A percentile compares a stretch with the other conserved stretches of the same genome.
These are phyloP conservation scores for Phortica variegata DNA, from an alignment of 1,140 invertebrate genomes.

Conservation along the genomic window DNA sequence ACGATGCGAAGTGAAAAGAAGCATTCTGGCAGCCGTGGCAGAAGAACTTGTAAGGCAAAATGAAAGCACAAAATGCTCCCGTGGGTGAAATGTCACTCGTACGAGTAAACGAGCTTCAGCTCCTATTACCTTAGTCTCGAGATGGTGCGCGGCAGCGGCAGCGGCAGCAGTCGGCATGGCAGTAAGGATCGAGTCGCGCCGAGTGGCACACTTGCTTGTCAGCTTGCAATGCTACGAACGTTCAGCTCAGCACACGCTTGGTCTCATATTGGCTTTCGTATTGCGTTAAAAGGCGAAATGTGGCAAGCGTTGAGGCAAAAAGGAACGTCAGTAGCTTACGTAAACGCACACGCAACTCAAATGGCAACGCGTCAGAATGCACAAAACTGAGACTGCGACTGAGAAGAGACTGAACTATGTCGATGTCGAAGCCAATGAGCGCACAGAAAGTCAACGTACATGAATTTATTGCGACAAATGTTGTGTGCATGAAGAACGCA, in stretches of 20 bases:
- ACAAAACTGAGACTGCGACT: conserved; percentile 4
- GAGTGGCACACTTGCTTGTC: conserved; percentile 19
- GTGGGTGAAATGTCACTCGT: conserved; percentile 44
- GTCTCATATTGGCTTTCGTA: conserved; percentile 7
- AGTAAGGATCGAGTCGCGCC: conserved; percentile 38
- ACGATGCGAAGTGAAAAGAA: conserved; percentile 4
- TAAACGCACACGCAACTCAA: conserved; percentile 6
- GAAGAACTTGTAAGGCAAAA: too few species aligned
- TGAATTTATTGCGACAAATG: conserved; percentile 53
- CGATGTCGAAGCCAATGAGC: conserved; percentile 31
- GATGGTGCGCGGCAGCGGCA: conserved; percentile 3
- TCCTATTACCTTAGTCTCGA: too few species aligned
- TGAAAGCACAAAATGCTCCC: conserved; percentile 31
- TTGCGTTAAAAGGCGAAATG: conserved; percentile 10
- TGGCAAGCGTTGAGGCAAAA: too few species aligned
- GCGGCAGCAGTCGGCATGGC: conserved; percentile 18
- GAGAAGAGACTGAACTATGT: too few species aligned
- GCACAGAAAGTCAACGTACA: conserved; percentile 37
- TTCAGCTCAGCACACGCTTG: too few species aligned
- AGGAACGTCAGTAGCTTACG: conserved; percentile 19
- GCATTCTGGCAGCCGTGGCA: conserved; percentile 17
- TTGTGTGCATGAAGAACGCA: too few species aligned
- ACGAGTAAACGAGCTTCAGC: too few species aligned
- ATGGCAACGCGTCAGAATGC: too few species aligned
- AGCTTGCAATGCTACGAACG: too few species aligned